Base-by-base conservation (phyloP, 30 jellyfish, hydroid and myxozoan species). In the Hydra vulgaris region DNA sequence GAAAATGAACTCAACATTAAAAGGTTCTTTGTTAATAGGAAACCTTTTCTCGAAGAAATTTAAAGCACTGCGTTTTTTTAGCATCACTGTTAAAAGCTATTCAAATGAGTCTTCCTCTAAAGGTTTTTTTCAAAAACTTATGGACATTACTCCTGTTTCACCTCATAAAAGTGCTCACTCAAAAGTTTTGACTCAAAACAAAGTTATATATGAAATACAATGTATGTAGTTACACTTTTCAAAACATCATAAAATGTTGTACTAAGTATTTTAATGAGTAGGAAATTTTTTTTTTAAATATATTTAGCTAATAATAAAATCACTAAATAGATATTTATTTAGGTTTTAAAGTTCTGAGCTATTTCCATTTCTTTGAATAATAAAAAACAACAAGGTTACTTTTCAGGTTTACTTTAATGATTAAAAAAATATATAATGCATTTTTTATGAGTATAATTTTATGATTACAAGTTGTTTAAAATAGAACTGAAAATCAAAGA, bases 81-180 rank as follows among this genome's bases (percentile, higher is more conserved):
- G 12, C 12, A 40, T 24, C 18, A 70, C 18, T 0, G 15, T 70
- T 8, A 22, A 22, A 0, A 70, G 17, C 25, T 22, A 24, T 12
- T 21, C 25, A 7, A 18, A 70, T 8, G 40, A 70, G 17, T 7
- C 69, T 25, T 25, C 53, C 24, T 23, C 23, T n/a, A 66, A 26
- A 23, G 83, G 87, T 66, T 18, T 80, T 24, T 26, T 80, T 27
- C 77, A 66, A 80, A 80, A 80, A 71, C 26, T 80, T 20, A 26
- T 69, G 74, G 83, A 80, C 70, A 21, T 69, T 8, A 61, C 54
- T 66, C 55, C 89, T 18, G 84, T 83, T 26, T 71, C 89, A 23
- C 94, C 96, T 5, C 89, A 77, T 74, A 88, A 87, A 18, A 94
- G 76, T 84, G 96, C 96, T 24, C 96, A 88, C 74, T 88, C 96